phyloP scores from a whole-genome alignment of 2,797 vertebrate genomes.

The Coreius guichenoti region DNA sequence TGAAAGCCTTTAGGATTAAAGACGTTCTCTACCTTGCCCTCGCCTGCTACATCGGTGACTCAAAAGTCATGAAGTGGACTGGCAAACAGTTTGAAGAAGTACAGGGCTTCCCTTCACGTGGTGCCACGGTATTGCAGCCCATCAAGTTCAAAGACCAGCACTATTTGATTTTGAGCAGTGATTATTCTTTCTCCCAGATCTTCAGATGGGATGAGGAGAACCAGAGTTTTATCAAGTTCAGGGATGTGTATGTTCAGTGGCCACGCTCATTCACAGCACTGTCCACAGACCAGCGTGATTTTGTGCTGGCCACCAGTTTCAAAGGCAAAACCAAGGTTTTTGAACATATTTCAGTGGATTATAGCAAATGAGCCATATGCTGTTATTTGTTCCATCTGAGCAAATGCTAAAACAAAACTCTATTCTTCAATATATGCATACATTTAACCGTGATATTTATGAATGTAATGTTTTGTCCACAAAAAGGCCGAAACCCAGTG shows the following conservation, averaged over 20 bases:
- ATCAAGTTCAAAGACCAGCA: conserved; percentile 88
- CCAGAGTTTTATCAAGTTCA: conserved; percentile 89
- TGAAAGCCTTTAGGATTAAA: conserved; percentile 90
- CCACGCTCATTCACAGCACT: conserved; percentile 92
- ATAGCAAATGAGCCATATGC: conserved; percentile 79
- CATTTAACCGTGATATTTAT: conserved; percentile 40
- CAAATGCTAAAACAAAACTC: background rate
- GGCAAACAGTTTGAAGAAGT: conserved; percentile 91
- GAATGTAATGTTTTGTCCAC: conserved; percentile 41
- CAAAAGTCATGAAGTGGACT: conserved; percentile 92
- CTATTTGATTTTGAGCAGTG: conserved; percentile 94
- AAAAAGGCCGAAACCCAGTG: conserved; percentile 37
- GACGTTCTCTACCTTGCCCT: conserved; percentile 86
- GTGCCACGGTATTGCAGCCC: conserved; percentile 94
- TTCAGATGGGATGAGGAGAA: conserved; percentile 91
- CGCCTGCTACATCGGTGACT: conserved; percentile 97
- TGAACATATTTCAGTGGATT: conserved; percentile 91
- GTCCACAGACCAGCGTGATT: conserved; percentile 89
- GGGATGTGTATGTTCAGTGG: conserved; percentile 96
- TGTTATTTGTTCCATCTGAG: background rate
- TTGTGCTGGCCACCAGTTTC: conserved; percentile 96
- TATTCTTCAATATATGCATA: conserved; percentile 7
- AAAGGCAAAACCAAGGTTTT: conserved; percentile 97
- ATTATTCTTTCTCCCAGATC: conserved; percentile 97
- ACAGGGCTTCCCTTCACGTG: conserved; percentile 93